A percentile compares a stretch with the other conserved stretches of the same genome.
Evolutionary conservation across 2,888 invertebrate species (phyloP).

Genomic region (Dolichopus griseipennis): DNA sequence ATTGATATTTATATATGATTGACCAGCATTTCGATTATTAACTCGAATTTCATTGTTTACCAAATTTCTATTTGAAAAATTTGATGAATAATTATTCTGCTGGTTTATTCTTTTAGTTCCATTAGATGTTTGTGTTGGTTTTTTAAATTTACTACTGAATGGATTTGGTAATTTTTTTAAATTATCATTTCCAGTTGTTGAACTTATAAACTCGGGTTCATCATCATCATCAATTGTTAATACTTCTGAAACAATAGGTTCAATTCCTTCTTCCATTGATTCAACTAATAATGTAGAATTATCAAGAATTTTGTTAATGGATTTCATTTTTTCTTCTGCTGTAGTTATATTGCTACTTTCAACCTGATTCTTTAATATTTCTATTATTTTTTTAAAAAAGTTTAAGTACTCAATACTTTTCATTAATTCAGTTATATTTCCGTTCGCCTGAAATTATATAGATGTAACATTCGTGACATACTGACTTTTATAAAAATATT

Average conservation of each 20-base stretch:
- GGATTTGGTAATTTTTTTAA: conserved; percentile 3
- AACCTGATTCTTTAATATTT: not conserved
- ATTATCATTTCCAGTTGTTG: not conserved
- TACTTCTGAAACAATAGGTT: not conserved
- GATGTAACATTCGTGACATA: no score
- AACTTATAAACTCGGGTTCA: not conserved
- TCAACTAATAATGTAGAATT: not conserved
- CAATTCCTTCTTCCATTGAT: not conserved
- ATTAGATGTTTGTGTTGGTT: not conserved
- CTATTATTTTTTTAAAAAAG: not conserved
- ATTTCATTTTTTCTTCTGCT: not conserved
- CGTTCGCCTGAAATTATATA: not conserved
- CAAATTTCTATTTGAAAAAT: not conserved
- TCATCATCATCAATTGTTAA: conserved; percentile 4
- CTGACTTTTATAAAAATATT: not conserved
- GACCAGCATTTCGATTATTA: not conserved
- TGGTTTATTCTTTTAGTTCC: not conserved
- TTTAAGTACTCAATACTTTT: conserved; percentile 1
- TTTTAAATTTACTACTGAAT: not conserved
- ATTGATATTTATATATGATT: not conserved
- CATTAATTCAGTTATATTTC: conserved; percentile 1
- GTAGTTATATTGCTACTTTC: not conserved
- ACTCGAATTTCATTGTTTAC: not conserved
- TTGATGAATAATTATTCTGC: not conserved
- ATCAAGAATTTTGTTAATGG: not conserved